Percentiles rank a stretch among this genome's conserved stretches.
Evolutionary conservation across 2,888 invertebrate genomes (phyloP).

Genomic region (Ectemnius continuus): DNA sequence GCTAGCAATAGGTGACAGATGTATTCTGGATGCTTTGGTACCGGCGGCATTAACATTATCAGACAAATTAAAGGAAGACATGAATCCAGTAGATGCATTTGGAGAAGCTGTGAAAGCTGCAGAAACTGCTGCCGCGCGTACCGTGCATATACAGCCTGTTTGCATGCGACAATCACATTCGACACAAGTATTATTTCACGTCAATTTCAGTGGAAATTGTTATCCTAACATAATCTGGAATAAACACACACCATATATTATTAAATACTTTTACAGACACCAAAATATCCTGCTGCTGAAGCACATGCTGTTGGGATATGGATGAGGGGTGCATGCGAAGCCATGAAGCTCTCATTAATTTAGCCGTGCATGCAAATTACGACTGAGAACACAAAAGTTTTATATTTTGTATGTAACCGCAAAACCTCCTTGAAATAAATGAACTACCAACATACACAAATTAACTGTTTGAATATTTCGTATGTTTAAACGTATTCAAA

Average conservation of each 20-base stretch:
- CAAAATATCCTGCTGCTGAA: slow-evolving; percentile 80
- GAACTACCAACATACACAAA: not conserved
- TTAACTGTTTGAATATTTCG: not conserved
- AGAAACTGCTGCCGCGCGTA: slow-evolving; percentile 71
- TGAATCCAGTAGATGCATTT: slow-evolving; percentile 70
- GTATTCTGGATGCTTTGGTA: slow-evolving; percentile 81
- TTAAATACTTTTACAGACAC: slow-evolving; percentile 24
- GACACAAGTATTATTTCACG: too few relatives aligned
- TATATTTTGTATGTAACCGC: slow-evolving; percentile 11
- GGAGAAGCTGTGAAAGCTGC: slow-evolving; percentile 74
- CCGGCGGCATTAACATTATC: slow-evolving; percentile 64
- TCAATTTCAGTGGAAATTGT: too few relatives aligned
- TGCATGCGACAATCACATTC: not conserved
- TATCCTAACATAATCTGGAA: too few relatives aligned
- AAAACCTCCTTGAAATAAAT: not conserved
- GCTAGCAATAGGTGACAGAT: slow-evolving; percentile 84
- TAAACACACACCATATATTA: too few relatives aligned
- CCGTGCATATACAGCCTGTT: slow-evolving; percentile 25
- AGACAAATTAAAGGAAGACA: slow-evolving; percentile 53
- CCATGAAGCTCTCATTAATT: slow-evolving; percentile 70
- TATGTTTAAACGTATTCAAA: not conserved
- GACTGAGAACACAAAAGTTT: not conserved
- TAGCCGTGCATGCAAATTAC: not conserved
- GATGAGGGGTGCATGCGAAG: slow-evolving; percentile 80
- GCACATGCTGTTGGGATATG: slow-evolving; percentile 82